A percentile compares a stretch with the other conserved stretches of the same genome.
phyloP scores from a whole-genome alignment of 2,888 invertebrate species.

The Ramazzottius varieornatus region DNA sequence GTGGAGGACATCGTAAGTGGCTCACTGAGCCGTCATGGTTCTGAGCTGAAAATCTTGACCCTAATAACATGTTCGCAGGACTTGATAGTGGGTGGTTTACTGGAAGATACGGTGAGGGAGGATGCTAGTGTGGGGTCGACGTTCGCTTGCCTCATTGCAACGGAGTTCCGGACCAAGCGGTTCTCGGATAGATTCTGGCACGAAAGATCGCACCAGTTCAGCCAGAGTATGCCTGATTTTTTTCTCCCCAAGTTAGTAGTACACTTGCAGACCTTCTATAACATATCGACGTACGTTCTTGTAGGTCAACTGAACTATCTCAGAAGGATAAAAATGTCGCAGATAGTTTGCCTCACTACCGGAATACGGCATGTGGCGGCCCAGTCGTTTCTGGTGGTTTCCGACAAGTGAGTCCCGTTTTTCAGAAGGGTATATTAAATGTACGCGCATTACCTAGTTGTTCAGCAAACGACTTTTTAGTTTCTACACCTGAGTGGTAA shows the following conservation, averaged over 20 bases:
- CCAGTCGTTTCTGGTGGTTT: background rate
- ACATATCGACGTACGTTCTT: no score
- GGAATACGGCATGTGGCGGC: background rate
- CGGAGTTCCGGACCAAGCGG: background rate
- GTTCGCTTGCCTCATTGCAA: background rate
- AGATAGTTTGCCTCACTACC: background rate
- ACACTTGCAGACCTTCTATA: no score
- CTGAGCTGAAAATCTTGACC: background rate
- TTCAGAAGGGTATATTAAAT: no score
- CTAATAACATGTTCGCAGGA: background rate
- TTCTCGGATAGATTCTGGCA: background rate
- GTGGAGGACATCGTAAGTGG: background rate
- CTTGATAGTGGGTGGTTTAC: background rate
- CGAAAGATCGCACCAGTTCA: background rate
- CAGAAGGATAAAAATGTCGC: background rate
- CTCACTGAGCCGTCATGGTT: background rate
- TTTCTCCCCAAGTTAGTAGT: no score
- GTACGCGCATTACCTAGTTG: no score
- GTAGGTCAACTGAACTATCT: background rate
- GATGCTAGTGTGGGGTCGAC: background rate
- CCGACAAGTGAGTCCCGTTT: background rate
- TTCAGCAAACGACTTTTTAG: no score
- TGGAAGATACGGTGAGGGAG: background rate
- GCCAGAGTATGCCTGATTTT: background rate
- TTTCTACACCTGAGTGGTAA: no score